phyloP scores from a whole-genome alignment of 1,140 invertebrate genomes.

The Berghia stephanieae region DNA sequence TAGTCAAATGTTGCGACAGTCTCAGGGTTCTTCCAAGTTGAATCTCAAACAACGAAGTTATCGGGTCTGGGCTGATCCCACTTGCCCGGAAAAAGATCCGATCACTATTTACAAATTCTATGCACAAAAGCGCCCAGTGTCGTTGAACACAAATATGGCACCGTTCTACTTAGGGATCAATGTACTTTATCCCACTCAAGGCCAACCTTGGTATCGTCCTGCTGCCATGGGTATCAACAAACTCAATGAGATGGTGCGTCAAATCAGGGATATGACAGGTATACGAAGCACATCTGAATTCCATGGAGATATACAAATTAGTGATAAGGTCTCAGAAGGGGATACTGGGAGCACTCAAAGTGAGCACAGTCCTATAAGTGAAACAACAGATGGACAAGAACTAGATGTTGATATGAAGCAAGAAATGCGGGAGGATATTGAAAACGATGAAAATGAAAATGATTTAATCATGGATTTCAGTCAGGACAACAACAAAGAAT shows the following conservation, averaged over 20 bases:
- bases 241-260: constrained; percentile 57
- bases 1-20: constrained; percentile 39
- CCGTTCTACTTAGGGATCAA: constrained; percentile 59
- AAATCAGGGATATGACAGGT: constrained; percentile 59
- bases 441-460: constrained; percentile 18
- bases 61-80: constrained; percentile 45
- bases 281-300: constrained; percentile 26
- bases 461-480: constrained; percentile 27
- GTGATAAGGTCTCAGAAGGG: constrained; percentile 1
- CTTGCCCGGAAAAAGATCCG: constrained; percentile 51
- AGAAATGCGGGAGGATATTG: constrained; percentile 27
- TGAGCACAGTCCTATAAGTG: constrained; percentile 21
- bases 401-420: constrained; percentile 18
- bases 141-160: constrained; percentile 50
- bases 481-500: too few relatives aligned
- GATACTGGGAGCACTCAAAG: constrained; percentile 23
- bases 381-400: constrained; percentile 26
- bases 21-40: constrained; percentile 33
- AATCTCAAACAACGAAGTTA: constrained; percentile 39
- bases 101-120: constrained; percentile 59
- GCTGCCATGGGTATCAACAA: constrained; percentile 60
- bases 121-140: constrained; percentile 46
- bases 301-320: neutral
- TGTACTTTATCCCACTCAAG: constrained; percentile 40
- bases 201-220: constrained; percentile 56